phyloP scores from a whole-genome alignment of 2,797 vertebrate species.

The Sebastes oblongus region DNA sequence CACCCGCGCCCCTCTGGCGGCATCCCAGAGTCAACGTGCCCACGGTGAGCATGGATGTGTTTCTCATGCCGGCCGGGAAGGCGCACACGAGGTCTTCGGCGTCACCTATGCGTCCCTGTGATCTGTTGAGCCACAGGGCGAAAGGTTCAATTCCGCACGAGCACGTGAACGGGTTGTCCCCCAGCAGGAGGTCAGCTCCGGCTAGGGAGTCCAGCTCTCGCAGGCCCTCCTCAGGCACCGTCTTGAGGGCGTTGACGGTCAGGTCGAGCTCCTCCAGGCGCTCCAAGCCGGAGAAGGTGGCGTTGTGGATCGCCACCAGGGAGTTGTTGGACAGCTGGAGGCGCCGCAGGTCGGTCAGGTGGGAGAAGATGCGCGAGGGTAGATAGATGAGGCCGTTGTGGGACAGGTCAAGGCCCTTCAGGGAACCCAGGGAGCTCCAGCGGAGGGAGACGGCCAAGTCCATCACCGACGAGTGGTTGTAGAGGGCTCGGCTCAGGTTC shows the following conservation, averaged over 20 bases:
- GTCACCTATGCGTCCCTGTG: conserved; percentile 66
- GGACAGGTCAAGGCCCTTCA: conserved; percentile 78
- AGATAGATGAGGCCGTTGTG: conserved; percentile 80
- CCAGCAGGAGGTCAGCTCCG: conserved; percentile 57
- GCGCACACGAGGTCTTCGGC: conserved; percentile 68
- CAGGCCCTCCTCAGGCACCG: conserved; percentile 74
- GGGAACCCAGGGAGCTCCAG: conserved; percentile 68
- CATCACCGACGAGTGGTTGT: conserved; percentile 75
- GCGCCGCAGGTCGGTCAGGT: conserved; percentile 62
- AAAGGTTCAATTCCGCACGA: conserved; percentile 81
- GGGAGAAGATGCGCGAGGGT: conserved; percentile 73
- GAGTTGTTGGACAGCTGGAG: conserved; percentile 81
- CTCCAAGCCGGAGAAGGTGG: conserved; percentile 75
- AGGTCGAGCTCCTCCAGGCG: conserved; percentile 81
- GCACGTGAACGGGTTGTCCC: conserved; percentile 81
- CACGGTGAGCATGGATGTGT: conserved; percentile 73
- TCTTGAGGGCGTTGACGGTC: conserved; percentile 78
- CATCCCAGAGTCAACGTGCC: conserved; percentile 71
- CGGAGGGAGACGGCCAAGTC: conserved; percentile 75
- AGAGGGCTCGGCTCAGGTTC: conserved; percentile 83
- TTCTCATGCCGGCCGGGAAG: conserved; percentile 78
- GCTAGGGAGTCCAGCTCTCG: conserved; percentile 70
- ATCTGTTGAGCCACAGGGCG: conserved; percentile 80
- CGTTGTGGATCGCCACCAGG: conserved; percentile 79
- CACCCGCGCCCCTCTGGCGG: conserved; percentile 57